Evolutionary conservation across 30 jellyfish, hydroid and myxozoan species (phyloP).

Genomic region (Chironex yamaguchii): DNA sequence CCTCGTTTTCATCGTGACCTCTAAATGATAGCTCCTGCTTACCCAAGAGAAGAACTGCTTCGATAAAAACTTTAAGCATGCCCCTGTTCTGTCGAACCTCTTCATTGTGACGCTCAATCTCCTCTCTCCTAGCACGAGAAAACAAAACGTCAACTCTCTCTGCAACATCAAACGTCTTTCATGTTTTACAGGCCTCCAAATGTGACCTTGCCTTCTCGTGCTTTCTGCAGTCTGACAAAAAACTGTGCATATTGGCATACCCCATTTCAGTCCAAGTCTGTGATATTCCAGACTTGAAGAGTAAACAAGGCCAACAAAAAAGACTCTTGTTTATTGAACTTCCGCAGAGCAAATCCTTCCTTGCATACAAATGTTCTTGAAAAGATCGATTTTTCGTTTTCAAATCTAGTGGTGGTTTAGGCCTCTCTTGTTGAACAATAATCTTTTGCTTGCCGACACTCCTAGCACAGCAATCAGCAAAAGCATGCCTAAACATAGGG

Average conservation of each 20-base stretch:
- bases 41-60: conserved; percentile 22
- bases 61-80: conserved; percentile 7
- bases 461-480: conserved; percentile 9
- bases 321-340: no score
- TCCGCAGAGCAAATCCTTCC: no score
- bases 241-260: conserved; percentile 11
- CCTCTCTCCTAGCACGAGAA: conserved; percentile 56
- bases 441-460: conserved; percentile 33
- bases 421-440: conserved; percentile 19
- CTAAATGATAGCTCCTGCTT: conserved; percentile 36
- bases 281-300: not conserved
- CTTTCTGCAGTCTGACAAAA: conserved; percentile 38
- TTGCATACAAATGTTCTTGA: conserved; percentile 29
- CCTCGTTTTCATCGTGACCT: conserved; percentile 62
- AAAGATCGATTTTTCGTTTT: conserved; percentile 9
- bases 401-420: not conserved
- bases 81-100: conserved; percentile 54
- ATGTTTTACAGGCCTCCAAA: conserved; percentile 8
- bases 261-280: conserved; percentile 34
- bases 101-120: conserved; percentile 41
- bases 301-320: conserved; percentile 39
- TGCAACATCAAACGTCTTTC: conserved; percentile 7
- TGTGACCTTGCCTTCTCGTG: conserved; percentile 36
- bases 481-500: no score
- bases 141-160: conserved; percentile 24